Conservation (phyloP, 37 sponge, comb jelly and placozoan species). For the Cliona cf. orientalis region DNA sequence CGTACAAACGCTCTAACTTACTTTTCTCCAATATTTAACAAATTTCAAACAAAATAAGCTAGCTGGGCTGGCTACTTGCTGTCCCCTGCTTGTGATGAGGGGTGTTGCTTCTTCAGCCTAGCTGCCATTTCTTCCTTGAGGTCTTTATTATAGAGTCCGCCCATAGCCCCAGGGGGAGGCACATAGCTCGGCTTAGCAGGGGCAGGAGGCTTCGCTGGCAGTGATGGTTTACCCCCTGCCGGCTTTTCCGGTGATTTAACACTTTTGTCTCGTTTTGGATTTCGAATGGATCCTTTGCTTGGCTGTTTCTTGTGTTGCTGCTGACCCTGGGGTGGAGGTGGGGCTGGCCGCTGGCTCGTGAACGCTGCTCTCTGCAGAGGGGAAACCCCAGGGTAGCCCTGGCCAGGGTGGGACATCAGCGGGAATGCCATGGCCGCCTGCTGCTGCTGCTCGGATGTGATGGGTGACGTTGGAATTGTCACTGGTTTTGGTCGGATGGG, state of each 20-base stretch:
- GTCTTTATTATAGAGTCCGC: neutral
- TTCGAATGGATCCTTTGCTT: too few relatives aligned
- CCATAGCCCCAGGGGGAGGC: neutral
- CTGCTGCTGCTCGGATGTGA: neutral
- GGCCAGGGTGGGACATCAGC: constrained; percentile 17
- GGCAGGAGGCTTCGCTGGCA: constrained; percentile 2
- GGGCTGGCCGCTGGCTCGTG: neutral
- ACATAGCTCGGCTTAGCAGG: constrained; percentile 10
- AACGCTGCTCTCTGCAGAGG: constrained; percentile 43
- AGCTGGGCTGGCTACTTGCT: too few relatives aligned
- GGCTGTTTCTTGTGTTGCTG: neutral
- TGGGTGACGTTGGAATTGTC: neutral
- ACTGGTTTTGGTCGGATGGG: constrained; percentile 29
- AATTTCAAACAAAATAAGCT: too few relatives aligned
- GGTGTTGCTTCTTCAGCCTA: too few relatives aligned
- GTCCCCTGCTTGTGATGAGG: too few relatives aligned
- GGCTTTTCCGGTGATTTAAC: neutral
- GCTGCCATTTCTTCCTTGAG: constrained; percentile 24
- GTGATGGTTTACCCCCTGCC: constrained; percentile 8
- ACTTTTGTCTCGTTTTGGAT: neutral
- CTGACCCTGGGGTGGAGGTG: neutral
- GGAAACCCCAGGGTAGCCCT: neutral
- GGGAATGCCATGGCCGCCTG: constrained; percentile 13
- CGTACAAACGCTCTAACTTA: too few relatives aligned
- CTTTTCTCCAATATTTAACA: too few relatives aligned